Percentiles rank a stretch among this genome's conserved stretches.
Evolutionary conservation across 1,140 invertebrate species (phyloP).

Genomic region (Drosophila saltans): DNA sequence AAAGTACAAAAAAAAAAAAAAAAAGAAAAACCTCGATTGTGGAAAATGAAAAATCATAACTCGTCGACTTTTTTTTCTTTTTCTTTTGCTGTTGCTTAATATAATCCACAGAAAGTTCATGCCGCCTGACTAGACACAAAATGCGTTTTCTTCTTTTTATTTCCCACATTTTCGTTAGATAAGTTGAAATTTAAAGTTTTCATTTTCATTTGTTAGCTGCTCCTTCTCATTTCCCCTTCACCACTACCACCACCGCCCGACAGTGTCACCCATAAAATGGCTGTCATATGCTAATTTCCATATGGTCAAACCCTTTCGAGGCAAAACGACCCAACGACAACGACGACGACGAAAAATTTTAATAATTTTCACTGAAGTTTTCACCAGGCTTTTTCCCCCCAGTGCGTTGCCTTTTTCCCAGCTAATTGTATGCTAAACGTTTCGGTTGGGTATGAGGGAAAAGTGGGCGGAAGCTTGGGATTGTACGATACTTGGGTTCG

Average conservation of each 20-base stretch:
- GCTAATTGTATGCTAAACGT: slow-evolving; percentile 81
- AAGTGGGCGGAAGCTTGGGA: slow-evolving; percentile 27
- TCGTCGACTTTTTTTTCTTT: slow-evolving; percentile 47
- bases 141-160: slow-evolving; percentile 16
- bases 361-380: slow-evolving; percentile 78
- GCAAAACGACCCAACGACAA: slow-evolving; percentile 52
- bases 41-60: slow-evolving; percentile 72
- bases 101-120: slow-evolving; percentile 39
- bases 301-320: slow-evolving; percentile 76
- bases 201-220: slow-evolving; percentile 9
- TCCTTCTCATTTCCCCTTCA: neutral
- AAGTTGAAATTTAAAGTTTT: slow-evolving; percentile 57
- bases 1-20: slow-evolving; percentile 15
- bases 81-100: slow-evolving; percentile 5
- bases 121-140: slow-evolving; percentile 63
- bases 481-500: slow-evolving; percentile 37
- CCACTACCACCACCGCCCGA: neutral
- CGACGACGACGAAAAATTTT: slow-evolving; percentile 60
- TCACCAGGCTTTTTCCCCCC: slow-evolving; percentile 52
- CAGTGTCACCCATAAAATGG: slow-evolving; percentile 39
- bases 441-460: slow-evolving; percentile 25
- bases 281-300: slow-evolving; percentile 81
- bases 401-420: slow-evolving; percentile 55
- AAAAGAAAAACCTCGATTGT: slow-evolving; percentile 39
- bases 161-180: neutral